These are phyloP conservation scores for Coenobita brevimanus DNA, from an alignment of 1,140 invertebrate species.

Conservation along the genomic window DNA sequence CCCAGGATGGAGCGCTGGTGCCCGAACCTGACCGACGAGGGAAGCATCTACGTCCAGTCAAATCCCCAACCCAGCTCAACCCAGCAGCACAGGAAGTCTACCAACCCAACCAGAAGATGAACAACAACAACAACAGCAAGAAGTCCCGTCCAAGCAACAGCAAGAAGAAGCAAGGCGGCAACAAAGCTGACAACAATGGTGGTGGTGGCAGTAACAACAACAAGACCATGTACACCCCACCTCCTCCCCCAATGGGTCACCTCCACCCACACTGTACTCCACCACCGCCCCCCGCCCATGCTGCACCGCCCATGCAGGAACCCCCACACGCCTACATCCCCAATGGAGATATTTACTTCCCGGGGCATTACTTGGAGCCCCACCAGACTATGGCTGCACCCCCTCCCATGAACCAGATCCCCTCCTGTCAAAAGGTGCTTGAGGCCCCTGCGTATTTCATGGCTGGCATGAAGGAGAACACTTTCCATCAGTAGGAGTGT, in stretches of 20 bases:
- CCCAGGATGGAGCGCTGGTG: constrained; percentile 65
- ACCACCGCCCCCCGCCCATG: constrained; percentile 55
- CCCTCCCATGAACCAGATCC: constrained; percentile 64
- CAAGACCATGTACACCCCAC: constrained; percentile 66
- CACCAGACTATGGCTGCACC: constrained; percentile 61
- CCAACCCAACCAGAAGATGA: constrained; percentile 13
- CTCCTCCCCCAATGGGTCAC: constrained; percentile 51
- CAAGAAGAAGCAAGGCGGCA: constrained; percentile 45
- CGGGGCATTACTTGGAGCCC: constrained; percentile 65
- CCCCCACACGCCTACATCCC: constrained; percentile 68
- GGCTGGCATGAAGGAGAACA: constrained; percentile 69
- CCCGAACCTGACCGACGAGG: constrained; percentile 66
- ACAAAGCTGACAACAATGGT: no score
- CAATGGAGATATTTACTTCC: constrained; percentile 68
- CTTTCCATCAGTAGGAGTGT: constrained; percentile 65
- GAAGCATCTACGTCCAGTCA: constrained; percentile 33
- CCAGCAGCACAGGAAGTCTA: constrained; percentile 2
- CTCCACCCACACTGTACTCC: constrained; percentile 62
- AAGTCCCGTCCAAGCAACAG: constrained; percentile 7
- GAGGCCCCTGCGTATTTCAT: constrained; percentile 67
- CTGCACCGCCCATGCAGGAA: constrained; percentile 64
- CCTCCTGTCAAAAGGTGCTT: constrained; percentile 66
- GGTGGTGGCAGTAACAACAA: constrained; percentile 13
- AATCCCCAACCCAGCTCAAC: background rate
- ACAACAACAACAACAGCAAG: constrained; percentile 25